Conservation (phyloP, 2,113 vertebrate species). For the Etia nguti region DNA sequence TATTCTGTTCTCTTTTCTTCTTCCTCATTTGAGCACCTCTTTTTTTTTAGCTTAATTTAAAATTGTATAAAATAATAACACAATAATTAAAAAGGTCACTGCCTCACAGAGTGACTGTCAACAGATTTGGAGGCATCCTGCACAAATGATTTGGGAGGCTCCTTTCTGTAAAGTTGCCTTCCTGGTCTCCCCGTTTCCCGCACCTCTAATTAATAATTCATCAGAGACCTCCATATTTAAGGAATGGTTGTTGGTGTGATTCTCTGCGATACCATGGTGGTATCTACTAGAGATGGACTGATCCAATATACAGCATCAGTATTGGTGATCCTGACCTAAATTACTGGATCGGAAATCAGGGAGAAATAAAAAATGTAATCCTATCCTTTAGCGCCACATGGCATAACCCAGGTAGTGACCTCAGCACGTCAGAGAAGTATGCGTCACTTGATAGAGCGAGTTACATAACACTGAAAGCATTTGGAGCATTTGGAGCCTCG, state of each 20-base stretch:
- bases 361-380: background rate
- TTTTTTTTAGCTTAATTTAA: no score
- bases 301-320: rapidly evolving
- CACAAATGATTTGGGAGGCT: rapidly evolving
- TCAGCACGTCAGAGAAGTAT: no score
- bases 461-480: no score
- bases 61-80: rapidly evolving
- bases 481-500: no score
- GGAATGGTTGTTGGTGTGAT: background rate
- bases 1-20: no score
- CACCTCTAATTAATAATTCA: background rate
- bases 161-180: rapidly evolving
- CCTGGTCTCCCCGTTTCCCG: background rate
- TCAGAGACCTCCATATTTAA: rapidly evolving
- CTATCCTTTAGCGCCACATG: background rate
- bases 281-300: background rate
- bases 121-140: background rate
- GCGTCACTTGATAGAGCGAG: no score
- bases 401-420: no score
- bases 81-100: background rate
- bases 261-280: background rate
- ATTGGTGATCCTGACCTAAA: background rate
- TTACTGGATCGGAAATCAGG: rapidly evolving
- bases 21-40: no score
- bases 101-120: background rate